phyloP scores from a whole-genome alignment of 1,140 invertebrate genomes.

The Nymphalis io region DNA sequence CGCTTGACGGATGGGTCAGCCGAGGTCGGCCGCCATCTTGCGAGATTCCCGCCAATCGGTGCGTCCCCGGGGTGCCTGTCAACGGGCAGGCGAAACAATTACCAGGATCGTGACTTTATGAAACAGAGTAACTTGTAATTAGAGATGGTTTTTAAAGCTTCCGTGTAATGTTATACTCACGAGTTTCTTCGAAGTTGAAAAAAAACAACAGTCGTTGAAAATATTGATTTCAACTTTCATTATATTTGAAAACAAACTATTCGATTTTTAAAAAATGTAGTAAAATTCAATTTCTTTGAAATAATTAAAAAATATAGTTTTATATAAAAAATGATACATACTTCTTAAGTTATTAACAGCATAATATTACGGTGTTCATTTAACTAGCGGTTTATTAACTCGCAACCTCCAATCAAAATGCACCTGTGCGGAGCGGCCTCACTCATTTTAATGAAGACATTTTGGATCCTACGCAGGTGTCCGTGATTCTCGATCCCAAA shows the following conservation, averaged over 20 bases:
- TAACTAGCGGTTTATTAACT: conserved; percentile 51
- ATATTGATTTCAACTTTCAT: neutral
- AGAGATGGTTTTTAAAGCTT: conserved; percentile 16
- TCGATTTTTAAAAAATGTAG: no score
- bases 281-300: no score
- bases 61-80: conserved; percentile 67
- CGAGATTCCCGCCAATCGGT: conserved; percentile 63
- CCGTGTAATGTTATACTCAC: conserved; percentile 7
- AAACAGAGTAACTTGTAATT: conserved; percentile 12
- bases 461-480: conserved; percentile 72
- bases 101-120: conserved; percentile 61
- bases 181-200: neutral
- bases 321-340: neutral
- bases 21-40: conserved; percentile 75
- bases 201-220: neutral
- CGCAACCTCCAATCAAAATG: conserved; percentile 50
- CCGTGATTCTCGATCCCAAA: conserved; percentile 53
- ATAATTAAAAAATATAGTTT: no score
- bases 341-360: conserved; percentile 6
- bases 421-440: conserved; percentile 59
- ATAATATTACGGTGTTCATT: conserved; percentile 50
- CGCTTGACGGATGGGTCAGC: conserved; percentile 76
- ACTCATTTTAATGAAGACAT: conserved; percentile 76
- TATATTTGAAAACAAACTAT: no score
- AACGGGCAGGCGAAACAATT: conserved; percentile 70